Evolutionary conservation across 2,888 invertebrate genomes (phyloP), one percentile per base, ranked within the genome.

Genomic region (Scrobipalpa costella): DNA sequence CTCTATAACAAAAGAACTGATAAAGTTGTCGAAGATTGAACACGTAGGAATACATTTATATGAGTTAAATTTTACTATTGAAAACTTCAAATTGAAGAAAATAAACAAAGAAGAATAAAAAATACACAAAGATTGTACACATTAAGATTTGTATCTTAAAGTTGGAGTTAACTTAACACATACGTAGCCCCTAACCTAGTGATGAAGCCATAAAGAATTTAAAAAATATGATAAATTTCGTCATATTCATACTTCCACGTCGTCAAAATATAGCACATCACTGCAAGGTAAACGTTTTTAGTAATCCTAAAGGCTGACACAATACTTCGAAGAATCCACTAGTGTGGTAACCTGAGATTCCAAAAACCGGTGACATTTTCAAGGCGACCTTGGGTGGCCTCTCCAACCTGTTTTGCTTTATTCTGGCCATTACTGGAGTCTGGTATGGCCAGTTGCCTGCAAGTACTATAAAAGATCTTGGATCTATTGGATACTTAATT

Each of bases 341-440:
- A 21, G 40, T 62, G 62, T 55, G 40, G 62, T 57, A 62, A 62
- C 15, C 6, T 60, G 57, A 52, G 17, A 34, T 61, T 49, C 57
- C 55, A 57, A 62, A 62, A 62, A 62, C 62, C 17, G 57, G 62
- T 62, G 62, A 62, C 62, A 62, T 62, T 62, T 57, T 44, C 15
- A 27, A 11, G 15, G 27, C 21, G 57, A 33, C 62, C 57, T 62
- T 55, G 62, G 61, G 15, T 38, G 36, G 49, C 49, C 47, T 61
- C 52, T 3, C 38, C 36, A 61, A 61, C 61, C 61, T 61, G 61
- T 61, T 61, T 61, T 38, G 27, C 52, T 61, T 36, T 38, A 19
- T 52, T 52, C 19, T 36, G 36, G 49, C 21, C 58, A 15, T 40
- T 13, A 40, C 38, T 38, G 21, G 44, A 27, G 19, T 44, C 44